Evolutionary conservation across 1,140 invertebrate species (phyloP), one percentile per base, ranked within the genome.

Genomic region (Sycobia sp.): DNA sequence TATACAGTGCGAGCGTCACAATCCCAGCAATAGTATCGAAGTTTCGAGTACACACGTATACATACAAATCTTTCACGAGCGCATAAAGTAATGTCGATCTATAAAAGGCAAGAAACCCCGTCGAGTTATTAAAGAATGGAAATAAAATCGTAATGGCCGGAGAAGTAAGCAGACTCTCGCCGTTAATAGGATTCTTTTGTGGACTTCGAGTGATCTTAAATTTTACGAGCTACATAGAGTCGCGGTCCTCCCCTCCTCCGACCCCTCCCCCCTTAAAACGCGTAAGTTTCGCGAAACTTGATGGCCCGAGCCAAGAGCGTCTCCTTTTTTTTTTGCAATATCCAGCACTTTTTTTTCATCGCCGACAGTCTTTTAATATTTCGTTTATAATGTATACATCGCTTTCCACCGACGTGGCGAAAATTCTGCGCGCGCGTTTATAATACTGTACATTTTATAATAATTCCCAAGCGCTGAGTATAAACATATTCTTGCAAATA

Each of bases 51-150:
- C n/a, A n/a, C n/a, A n/a, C n/a, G n/a, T n/a, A n/a, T n/a, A n/a
- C n/a, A n/a, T n/a, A n/a, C n/a, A n/a, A n/a, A n/a, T n/a, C n/a
- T n/a, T n/a, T n/a, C n/a, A n/a, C n/a, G n/a, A n/a, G n/a, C n/a
- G n/a, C n/a, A n/a, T n/a, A n/a, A n/a, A n/a, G n/a, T n/a, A n/a
- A n/a, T n/a, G n/a, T 11, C n/a, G 18, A 44, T 10, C 41, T 44
- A 36, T 20, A 51, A 41, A 54, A 54, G 39, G 51, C 13, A 54
- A 39, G 22, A n/a, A n/a, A n/a, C n/a, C n/a, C 32, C 38, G 29
- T 27, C 22, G 22, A 16, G 53, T 43, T 55, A 43, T 55, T 55
- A 55, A 43, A 55, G 23, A 55, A 43, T 55, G 23, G 43, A 34
- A 38, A 53, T 53, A 53, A 53, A 55, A 43, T 39, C 18, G 34